phyloP scores from a whole-genome alignment of 2,888 invertebrate genomes.

The Scrobipalpa costella region DNA sequence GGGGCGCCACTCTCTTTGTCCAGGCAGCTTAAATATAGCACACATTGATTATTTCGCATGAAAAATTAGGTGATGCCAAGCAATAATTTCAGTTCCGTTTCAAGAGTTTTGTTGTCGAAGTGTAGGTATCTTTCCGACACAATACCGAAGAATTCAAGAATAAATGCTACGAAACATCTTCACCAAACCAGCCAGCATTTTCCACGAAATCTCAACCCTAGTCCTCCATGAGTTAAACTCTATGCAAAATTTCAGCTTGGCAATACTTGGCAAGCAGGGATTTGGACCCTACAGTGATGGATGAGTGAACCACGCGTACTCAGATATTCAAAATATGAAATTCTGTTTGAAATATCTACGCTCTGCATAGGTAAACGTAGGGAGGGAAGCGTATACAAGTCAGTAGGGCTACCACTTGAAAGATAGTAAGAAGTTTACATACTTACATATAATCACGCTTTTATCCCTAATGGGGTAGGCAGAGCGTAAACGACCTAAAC shows the following conservation, averaged over 20 bases:
- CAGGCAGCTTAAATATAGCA: too few species aligned
- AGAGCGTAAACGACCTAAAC: too few species aligned
- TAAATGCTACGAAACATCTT: background rate
- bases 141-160: background rate
- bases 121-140: too few species aligned
- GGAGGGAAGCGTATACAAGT: background rate
- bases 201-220: slow-evolving; percentile 13
- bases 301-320: slow-evolving; percentile 28
- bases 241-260: slow-evolving; percentile 28
- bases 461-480: too few species aligned
- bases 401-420: too few species aligned
- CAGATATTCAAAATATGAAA: slow-evolving; percentile 30
- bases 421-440: too few species aligned
- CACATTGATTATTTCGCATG: too few species aligned
- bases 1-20: too few species aligned
- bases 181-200: background rate
- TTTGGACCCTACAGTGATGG: slow-evolving; percentile 29
- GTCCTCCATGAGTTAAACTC: slow-evolving; percentile 28
- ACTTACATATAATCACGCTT: too few species aligned
- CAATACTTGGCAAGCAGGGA: slow-evolving; percentile 22
- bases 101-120: too few species aligned
- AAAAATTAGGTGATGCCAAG: too few species aligned
- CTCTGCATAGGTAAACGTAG: background rate
- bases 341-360: slow-evolving; percentile 28
- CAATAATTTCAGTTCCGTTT: too few species aligned